Conservation (phyloP, 2,888 invertebrate genomes). For the Eledone cirrhosa region DNA sequence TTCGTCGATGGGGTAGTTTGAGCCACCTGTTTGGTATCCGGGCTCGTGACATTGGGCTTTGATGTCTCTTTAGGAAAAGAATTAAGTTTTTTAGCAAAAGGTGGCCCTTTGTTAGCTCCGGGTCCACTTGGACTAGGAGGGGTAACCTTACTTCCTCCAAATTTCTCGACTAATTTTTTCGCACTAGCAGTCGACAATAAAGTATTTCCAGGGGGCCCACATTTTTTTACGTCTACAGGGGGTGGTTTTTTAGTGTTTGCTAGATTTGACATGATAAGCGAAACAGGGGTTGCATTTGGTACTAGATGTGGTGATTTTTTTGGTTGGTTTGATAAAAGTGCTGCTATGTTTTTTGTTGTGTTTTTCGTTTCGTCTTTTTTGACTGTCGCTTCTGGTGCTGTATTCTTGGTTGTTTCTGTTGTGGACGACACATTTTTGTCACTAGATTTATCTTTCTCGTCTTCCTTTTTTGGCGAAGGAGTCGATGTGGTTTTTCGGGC, state of each 20-base stretch:
- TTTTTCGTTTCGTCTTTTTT: neutral
- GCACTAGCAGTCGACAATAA: neutral
- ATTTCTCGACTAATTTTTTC: conserved; percentile 15
- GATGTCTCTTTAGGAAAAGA: no score
- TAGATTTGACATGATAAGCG: neutral
- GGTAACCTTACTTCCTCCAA: neutral
- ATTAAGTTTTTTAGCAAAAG: no score
- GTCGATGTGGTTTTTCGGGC: neutral
- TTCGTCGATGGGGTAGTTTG: no score
- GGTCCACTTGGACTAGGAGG: neutral
- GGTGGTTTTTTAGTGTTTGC: neutral
- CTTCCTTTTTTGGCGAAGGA: conserved; percentile 26
- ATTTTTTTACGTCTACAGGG: neutral
- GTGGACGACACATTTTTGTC: neutral
- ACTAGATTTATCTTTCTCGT: neutral
- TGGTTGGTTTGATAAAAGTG: neutral
- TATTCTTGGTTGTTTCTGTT: conserved; percentile 28
- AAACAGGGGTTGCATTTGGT: neutral
- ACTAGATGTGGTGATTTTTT: neutral
- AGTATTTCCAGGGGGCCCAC: no score
- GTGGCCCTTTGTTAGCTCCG: neutral
- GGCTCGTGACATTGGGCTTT: no score
- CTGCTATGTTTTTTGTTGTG: neutral
- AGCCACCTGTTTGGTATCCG: no score
- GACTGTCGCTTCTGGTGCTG: neutral